Conservation (phyloP, 2,888 invertebrate genomes). For the Euclidia mi region DNA sequence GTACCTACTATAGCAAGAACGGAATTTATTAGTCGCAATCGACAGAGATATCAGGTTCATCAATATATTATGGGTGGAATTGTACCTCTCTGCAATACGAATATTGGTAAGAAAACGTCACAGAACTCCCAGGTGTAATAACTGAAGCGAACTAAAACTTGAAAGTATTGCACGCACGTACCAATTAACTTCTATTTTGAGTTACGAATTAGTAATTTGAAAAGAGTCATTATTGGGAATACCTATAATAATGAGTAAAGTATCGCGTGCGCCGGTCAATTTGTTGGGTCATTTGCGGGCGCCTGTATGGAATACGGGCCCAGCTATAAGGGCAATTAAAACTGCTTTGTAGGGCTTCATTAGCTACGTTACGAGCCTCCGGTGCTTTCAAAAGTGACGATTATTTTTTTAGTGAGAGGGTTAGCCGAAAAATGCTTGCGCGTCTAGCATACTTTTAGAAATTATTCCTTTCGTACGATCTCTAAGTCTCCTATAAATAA, state of each 20-base stretch:
- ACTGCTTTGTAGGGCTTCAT: conserved; percentile 81
- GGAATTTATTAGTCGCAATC: too few relatives aligned
- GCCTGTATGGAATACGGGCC: conserved; percentile 79
- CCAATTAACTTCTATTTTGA: conserved; percentile 29
- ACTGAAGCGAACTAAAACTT: too few relatives aligned
- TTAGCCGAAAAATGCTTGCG: conserved; percentile 14
- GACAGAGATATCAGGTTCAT: too few relatives aligned
- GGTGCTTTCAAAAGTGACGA: conserved; percentile 35
- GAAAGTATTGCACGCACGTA: neutral
- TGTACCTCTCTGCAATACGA: too few relatives aligned
- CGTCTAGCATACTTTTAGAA: too few relatives aligned
- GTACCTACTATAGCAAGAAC: too few relatives aligned
- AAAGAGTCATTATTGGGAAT: conserved; percentile 58
- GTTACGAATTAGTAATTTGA: conserved; percentile 35
- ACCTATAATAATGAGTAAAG: conserved; percentile 63
- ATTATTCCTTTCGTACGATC: too few relatives aligned
- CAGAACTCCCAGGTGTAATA: too few relatives aligned
- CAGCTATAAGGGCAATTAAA: conserved; percentile 82
- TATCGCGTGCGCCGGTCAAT: conserved; percentile 87
- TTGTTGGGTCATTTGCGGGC: conserved; percentile 85
- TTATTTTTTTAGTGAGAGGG: conserved; percentile 33
- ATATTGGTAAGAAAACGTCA: too few relatives aligned
- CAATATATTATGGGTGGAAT: too few relatives aligned
- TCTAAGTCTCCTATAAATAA: too few relatives aligned
- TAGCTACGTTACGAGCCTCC: conserved; percentile 60